These are phyloP conservation scores for Poecilia latipinna DNA, from an alignment of 2,113 vertebrate species.

Conservation along the genomic window DNA sequence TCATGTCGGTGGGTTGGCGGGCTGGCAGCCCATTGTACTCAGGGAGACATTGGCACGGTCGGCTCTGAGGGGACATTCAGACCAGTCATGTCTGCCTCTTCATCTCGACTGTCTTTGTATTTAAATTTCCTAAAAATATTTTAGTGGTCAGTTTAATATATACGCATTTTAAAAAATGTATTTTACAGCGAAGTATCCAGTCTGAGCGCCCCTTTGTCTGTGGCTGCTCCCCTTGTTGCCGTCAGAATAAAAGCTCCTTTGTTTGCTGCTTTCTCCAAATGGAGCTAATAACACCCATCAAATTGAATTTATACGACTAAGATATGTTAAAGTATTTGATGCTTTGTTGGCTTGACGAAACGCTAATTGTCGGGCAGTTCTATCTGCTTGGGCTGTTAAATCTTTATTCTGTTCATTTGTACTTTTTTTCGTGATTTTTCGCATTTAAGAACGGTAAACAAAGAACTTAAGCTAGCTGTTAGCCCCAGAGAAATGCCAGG, in stretches of 20 bases:
- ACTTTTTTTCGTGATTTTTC: no score
- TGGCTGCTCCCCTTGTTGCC: slow-evolving; percentile 38
- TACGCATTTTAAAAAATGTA: no score
- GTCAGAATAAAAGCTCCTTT: slow-evolving; percentile 58
- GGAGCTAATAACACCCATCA: background rate
- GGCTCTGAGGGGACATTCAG: slow-evolving; percentile 22
- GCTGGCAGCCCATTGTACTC: slow-evolving; percentile 46
- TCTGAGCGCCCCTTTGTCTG: slow-evolving; percentile 68
- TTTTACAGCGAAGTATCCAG: background rate
- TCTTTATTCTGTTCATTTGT: background rate
- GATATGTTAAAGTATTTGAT: background rate
- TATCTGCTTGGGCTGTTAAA: background rate
- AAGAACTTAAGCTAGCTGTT: background rate
- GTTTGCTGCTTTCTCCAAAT: slow-evolving; percentile 30
- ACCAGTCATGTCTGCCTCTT: background rate
- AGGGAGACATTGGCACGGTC: slow-evolving; percentile 52
- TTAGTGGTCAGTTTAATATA: no score
- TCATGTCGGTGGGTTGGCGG: slow-evolving; percentile 12
- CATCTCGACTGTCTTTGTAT: background rate
- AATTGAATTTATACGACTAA: background rate
- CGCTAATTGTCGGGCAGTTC: background rate
- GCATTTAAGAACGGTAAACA: no score
- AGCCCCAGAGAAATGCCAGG: background rate
- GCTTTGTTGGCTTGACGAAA: background rate
- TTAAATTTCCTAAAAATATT: no score